A percentile compares a stretch with the other conserved stretches of the same genome.
phyloP scores from a whole-genome alignment of 2,797 vertebrate species.

The Rhinichthys osculus region DNA sequence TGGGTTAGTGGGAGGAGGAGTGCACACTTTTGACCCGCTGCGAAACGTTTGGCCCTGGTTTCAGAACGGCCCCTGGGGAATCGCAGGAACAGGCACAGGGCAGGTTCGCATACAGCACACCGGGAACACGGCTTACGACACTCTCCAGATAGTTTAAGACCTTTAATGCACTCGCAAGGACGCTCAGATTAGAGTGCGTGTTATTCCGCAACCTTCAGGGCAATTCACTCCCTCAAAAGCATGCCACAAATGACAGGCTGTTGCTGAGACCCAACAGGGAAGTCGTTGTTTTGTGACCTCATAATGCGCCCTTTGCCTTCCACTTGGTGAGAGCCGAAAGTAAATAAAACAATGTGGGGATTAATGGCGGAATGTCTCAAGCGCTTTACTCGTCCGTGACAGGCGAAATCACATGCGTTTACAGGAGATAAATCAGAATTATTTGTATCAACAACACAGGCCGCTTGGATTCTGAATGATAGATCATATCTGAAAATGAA shows the following conservation, averaged over 20 bases:
- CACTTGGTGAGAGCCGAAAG: constrained; percentile 74
- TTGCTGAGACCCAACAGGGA: constrained; percentile 66
- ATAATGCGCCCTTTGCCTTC: constrained; percentile 63
- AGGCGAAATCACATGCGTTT: constrained; percentile 72
- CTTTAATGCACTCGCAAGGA: constrained; percentile 38
- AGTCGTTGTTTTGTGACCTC: constrained; percentile 73
- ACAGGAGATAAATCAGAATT: constrained; percentile 80
- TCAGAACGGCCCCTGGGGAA: constrained; percentile 62
- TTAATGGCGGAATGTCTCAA: constrained; percentile 81
- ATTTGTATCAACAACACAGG: constrained; percentile 79
- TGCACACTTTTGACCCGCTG: constrained; percentile 63
- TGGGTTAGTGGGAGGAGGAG: constrained; percentile 40
- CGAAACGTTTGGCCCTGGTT: constrained; percentile 67
- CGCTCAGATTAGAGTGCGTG: constrained; percentile 65
- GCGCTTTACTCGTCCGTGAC: constrained; percentile 69
- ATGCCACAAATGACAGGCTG: constrained; percentile 44
- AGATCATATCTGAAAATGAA: constrained; percentile 64
- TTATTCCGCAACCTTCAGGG: constrained; percentile 64
- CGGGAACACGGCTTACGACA: constrained; percentile 57
- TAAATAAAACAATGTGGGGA: constrained; percentile 83
- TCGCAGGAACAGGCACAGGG: constrained; percentile 40
- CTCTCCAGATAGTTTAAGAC: constrained; percentile 66
- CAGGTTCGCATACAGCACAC: constrained; percentile 1
- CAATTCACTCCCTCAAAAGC: constrained; percentile 54
- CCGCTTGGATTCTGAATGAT: constrained; percentile 65